phyloP scores from a whole-genome alignment of 2,797 vertebrate species.

The Thripadectes ignobilis region DNA sequence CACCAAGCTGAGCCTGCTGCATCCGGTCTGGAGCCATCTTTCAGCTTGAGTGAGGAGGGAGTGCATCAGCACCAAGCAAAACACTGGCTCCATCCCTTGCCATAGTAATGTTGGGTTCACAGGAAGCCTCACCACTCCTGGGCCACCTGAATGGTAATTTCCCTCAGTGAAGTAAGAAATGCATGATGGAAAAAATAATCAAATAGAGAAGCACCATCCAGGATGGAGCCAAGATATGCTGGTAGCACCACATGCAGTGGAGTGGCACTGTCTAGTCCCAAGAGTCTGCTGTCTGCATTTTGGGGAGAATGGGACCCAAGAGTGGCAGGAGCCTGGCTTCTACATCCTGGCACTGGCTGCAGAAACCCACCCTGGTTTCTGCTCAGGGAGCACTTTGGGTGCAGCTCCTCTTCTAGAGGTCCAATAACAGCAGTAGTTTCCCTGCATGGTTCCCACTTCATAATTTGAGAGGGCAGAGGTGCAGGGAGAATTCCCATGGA shows the following conservation, averaged over 20 bases:
- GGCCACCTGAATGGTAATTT: neutral
- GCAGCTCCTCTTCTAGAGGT: neutral
- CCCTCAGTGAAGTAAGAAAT: neutral
- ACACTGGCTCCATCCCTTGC: neutral
- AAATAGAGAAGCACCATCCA: fast-evolving
- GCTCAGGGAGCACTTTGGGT: neutral
- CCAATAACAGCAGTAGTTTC: neutral
- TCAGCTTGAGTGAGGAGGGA: neutral
- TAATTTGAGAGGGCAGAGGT: neutral
- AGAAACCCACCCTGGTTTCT: neutral
- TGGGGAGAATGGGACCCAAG: neutral
- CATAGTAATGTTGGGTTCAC: neutral
- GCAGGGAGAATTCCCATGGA: neutral
- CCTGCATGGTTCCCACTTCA: neutral
- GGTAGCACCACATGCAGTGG: fast-evolving
- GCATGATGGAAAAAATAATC: neutral
- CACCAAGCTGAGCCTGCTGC: neutral
- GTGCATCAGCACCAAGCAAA: neutral
- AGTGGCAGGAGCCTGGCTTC: fast-evolving
- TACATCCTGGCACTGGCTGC: neutral
- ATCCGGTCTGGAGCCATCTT: neutral
- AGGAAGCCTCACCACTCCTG: neutral
- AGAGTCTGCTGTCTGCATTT: neutral
- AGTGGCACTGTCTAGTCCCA: neutral
- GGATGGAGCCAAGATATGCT: neutral